Percentiles rank a stretch among this genome's conserved stretches.
Evolutionary conservation across 2,113 vertebrate genomes (phyloP).

Genomic region (Heliornis fulica): DNA sequence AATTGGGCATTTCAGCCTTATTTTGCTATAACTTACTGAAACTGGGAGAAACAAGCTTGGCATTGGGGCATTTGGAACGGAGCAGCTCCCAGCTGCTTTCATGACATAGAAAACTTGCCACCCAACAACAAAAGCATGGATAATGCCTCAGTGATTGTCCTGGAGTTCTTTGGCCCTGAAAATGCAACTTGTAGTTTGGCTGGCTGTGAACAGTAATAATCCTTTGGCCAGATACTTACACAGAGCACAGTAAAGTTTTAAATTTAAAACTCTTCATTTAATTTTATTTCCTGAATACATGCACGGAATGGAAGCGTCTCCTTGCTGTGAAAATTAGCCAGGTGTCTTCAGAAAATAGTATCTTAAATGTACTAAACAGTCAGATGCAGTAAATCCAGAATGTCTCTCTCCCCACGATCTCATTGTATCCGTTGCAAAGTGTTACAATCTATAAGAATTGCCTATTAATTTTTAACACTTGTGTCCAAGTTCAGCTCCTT

Average conservation of each 20-base stretch:
- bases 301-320: background rate
- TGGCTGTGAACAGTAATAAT: background rate
- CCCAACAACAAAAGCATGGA: background rate
- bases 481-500: background rate
- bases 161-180: slow-evolving; percentile 22
- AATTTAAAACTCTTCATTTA: background rate
- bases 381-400: background rate
- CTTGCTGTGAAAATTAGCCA: background rate
- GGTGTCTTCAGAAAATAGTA: background rate
- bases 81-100: slow-evolving; percentile 17
- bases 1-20: background rate
- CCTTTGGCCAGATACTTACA: background rate
- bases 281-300: background rate
- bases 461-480: background rate
- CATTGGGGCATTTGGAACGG: slow-evolving; percentile 2
- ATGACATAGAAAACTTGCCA: slow-evolving; percentile 33
- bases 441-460: background rate
- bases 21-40: slow-evolving; percentile 28
- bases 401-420: background rate
- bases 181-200: slow-evolving; percentile 6
- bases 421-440: background rate
- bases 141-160: background rate
- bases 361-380: background rate
- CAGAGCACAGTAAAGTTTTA: background rate
- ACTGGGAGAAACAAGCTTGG: slow-evolving; percentile 47